Base-by-base conservation (phyloP, 2,888 invertebrate species). In the Diaphora mendica region DNA sequence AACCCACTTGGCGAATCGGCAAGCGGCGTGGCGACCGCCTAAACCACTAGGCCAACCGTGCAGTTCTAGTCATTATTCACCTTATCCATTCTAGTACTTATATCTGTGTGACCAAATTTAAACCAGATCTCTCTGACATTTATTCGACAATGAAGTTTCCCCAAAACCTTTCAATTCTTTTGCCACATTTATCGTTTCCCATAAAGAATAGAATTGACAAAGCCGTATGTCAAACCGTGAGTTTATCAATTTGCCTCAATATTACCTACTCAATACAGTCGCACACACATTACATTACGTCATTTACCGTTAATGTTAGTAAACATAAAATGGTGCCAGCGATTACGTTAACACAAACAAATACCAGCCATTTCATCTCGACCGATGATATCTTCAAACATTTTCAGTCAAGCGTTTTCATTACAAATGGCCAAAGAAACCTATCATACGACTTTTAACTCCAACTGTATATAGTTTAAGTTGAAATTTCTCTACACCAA, bases 271-370 rank as follows among this genome's bases (percentile, higher is more conserved):
- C 67, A 23, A 2, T 68, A 51, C 35, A 55, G 51, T 35, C 68
- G 35, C 55, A 68, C n/a, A 67, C 55, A 59, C 51, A 42, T 42
- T 51, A 26, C 20, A 48, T 81, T 77, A 79, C 84, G 78, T 84
- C 82, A 77, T 17, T 51, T 26, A 17, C 62, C 30, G 71, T 44
- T 70, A 74, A 71, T 82, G 71, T 83, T 83, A 77, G 84, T 84
- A 83, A 83, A 83, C 82, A 84, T 35, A 35, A 77, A 80, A 76
- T 79, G 59, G 75, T 80, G 77, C 75, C 76, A 79, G 73, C 73
- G 69, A 74, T 75, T 72, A 65, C 69, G 78, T 82, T 80, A 76
- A 80, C 75, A 84, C 72, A 74, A 66, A 73, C 69, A 66, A 71
- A 74, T 74, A 64, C 74, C 73, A 82, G 75, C 70, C 55, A 84